Evolutionary conservation across 1,140 invertebrate species (phyloP), one percentile per base, ranked within the genome.

Genomic region (Leptoteleia sp.): DNA sequence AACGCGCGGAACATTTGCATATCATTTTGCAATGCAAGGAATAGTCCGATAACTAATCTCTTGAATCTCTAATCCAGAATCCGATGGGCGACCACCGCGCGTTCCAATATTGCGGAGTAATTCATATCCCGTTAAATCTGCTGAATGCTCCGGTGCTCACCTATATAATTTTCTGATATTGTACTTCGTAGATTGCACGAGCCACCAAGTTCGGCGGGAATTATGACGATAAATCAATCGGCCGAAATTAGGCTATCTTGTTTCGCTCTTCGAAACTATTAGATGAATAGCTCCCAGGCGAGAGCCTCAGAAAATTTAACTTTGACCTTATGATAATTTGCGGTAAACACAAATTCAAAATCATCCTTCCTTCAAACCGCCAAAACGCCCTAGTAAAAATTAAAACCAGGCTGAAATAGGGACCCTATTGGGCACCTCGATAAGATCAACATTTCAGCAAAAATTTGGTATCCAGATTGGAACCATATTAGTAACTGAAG

Each of bases 191-290:
- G 25, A 33, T 7, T 1, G 19, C 19, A 2, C 5, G 19, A n/a
- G n/a, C n/a, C n/a, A 5, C 5, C 2, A 22, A 22, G 19, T 22
- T 22, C n/a, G n/a, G n/a, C n/a, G 19, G 5, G 5, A 48, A 16
- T 8, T 35, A 35, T n/a, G 1, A 35, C 11, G 31, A 50, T 19
- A 33, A 33, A 50, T 50, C 31, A 50, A 17, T 33, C 47, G 22
- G 17, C 45, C 29, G 13, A 48, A 48, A 47, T 47, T 47, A 27
- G 25, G 12, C 43, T 47, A 27, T 13, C 43, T 43, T 43, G 17
- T 43, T 43, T 43, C 17, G 40, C 12, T 27, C 6, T 13, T 47
- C 4, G 11, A 47, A 27, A 47, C 12, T 13, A 6, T 9, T 47
- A n/a, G 25, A 47, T 43, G 19, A 22, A 43, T 43, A 43, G 19